A percentile compares a stretch with the other conserved stretches of the same genome.
phyloP scores from a whole-genome alignment of 2,113 vertebrate genomes.

The Promerops cafer region DNA sequence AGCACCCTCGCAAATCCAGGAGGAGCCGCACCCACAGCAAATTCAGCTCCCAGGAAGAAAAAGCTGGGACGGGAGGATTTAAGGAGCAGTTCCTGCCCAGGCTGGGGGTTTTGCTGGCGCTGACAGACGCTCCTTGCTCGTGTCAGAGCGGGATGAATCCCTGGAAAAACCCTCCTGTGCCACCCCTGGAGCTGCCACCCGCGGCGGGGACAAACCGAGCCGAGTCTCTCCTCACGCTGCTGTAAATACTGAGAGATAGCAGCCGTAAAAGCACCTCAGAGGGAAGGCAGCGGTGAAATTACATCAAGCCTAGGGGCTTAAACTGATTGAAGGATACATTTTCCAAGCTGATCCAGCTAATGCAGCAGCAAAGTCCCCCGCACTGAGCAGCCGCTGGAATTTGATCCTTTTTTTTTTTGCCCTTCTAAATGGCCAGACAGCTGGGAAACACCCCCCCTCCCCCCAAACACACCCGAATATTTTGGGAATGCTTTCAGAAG shows the following conservation, averaged over 20 bases:
- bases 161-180: neutral
- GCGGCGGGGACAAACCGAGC: neutral
- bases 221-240: neutral
- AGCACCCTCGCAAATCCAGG: accelerated
- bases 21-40: neutral
- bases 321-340: conserved; percentile 23
- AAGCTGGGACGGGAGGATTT: neutral
- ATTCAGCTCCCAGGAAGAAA: neutral
- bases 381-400: neutral
- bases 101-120: neutral
- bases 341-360: conserved; percentile 3
- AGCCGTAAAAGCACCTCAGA: conserved; percentile 1
- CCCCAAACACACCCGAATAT: neutral
- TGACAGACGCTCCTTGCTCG: accelerated
- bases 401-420: neutral
- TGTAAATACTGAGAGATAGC: conserved; percentile 28
- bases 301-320: conserved; percentile 36
- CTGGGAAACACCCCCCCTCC: neutral
- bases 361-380: neutral
- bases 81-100: neutral
- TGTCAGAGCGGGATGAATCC: neutral
- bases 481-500: neutral
- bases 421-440: neutral
- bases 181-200: neutral
- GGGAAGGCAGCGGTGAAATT: conserved; percentile 28